Conservation (phyloP, 2,888 invertebrate species). For the Caenorhabditis macrosperma region DNA sequence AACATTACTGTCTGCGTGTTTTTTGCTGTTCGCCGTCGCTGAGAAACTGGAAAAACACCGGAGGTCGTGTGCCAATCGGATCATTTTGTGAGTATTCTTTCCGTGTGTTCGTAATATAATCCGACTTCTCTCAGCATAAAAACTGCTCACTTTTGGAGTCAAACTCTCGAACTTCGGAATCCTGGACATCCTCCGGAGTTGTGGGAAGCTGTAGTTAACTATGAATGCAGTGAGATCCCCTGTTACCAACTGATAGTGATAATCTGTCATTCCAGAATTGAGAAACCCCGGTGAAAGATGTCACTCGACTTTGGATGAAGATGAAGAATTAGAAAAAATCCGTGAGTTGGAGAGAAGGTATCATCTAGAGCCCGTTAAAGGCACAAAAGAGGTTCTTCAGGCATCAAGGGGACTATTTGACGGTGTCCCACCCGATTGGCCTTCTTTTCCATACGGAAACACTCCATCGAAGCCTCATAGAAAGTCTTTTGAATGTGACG, state of each 20-base stretch:
- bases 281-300: too few relatives aligned
- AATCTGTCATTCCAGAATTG: too few relatives aligned
- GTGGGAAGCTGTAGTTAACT: neutral
- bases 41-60: neutral
- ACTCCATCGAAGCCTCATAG: neutral
- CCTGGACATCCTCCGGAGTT: neutral
- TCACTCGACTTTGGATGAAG: too few relatives aligned
- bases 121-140: neutral
- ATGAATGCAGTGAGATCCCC: too few relatives aligned
- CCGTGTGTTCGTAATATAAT: neutral
- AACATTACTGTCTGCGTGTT: neutral
- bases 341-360: too few relatives aligned
- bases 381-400: too few relatives aligned
- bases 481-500: neutral
- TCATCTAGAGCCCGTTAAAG: too few relatives aligned
- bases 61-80: neutral
- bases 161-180: neutral
- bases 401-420: neutral
- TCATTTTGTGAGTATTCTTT: neutral
- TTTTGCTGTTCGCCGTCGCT: neutral
- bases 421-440: neutral
- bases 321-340: too few relatives aligned
- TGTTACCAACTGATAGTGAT: too few relatives aligned
- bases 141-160: neutral
- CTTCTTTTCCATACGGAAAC: neutral